phyloP scores from a whole-genome alignment of 2,797 vertebrate genomes.

The Dromococcyx pavoninus region DNA sequence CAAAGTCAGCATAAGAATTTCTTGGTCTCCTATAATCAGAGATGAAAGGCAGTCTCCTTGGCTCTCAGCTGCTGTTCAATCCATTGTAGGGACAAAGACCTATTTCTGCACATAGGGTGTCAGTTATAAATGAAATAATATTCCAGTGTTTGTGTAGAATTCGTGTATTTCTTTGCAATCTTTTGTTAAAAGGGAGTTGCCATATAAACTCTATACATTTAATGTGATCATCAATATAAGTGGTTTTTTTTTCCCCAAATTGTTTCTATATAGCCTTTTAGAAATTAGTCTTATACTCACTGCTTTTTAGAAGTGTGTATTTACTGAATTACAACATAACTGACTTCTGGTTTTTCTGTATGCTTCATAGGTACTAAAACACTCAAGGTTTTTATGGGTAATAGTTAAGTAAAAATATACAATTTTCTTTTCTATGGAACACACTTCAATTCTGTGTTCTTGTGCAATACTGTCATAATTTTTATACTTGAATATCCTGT shows the following conservation, averaged over 20 bases:
- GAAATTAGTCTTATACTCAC: not conserved
- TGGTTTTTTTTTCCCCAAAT: accelerated
- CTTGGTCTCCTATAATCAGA: not conserved
- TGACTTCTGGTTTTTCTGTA: not conserved
- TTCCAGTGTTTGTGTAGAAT: not conserved
- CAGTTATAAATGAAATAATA: not conserved
- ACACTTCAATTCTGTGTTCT: not conserved
- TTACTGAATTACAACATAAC: not conserved
- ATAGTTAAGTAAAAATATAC: not conserved
- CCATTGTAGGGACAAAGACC: not conserved
- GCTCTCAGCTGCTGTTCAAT: not conserved
- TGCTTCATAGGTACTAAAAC: not conserved
- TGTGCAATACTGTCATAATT: not conserved
- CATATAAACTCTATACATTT: not conserved
- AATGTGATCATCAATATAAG: not conserved
- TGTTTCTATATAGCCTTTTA: not conserved
- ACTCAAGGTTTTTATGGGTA: not conserved
- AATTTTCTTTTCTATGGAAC: not conserved
- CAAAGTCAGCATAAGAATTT: not conserved
- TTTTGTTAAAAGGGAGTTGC: not conserved
- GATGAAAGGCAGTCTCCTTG: not conserved
- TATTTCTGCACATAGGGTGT: not conserved
- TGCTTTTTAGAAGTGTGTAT: not conserved
- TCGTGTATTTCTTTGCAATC: not conserved
- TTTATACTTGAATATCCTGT: not conserved